A percentile compares a stretch with the other conserved stretches of the same genome.
These are phyloP conservation scores for Silurus glanis DNA, from an alignment of 2,113 vertebrate genomes.

Conservation along the genomic window DNA sequence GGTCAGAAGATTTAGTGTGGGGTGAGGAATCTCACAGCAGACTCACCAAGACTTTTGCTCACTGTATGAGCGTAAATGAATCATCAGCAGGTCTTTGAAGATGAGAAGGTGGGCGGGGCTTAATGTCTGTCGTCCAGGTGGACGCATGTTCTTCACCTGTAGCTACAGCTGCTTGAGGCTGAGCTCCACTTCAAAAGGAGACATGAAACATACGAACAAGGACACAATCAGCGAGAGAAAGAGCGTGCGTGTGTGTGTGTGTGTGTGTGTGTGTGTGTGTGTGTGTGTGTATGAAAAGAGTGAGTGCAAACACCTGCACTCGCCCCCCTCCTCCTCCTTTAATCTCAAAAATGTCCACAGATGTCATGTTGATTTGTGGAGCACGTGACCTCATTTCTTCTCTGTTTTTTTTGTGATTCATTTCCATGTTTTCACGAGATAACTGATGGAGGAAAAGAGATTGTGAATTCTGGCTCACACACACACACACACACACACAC, in stretches of 20 bases:
- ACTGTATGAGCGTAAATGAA: not conserved
- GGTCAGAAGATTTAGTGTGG: not conserved
- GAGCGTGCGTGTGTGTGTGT: not conserved
- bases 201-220: not conserved
- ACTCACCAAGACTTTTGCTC: not conserved
- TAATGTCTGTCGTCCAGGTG: not conserved
- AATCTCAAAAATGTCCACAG: slow-evolving; percentile 21
- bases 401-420: not conserved
- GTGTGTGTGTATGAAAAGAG: not conserved
- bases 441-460: not conserved
- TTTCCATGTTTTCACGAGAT: not conserved
- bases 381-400: not conserved
- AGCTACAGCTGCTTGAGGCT: slow-evolving; percentile 22
- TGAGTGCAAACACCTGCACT: slow-evolving; percentile 21
- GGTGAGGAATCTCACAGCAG: not conserved
- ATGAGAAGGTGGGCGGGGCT: not conserved
- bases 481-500: not conserved
- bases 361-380: slow-evolving; percentile 11
- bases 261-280: not conserved
- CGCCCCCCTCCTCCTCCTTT: not conserved
- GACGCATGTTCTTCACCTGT: slow-evolving; percentile 10
- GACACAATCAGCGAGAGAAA: not conserved
- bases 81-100: not conserved
- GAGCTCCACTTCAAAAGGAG: not conserved
- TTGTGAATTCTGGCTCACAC: not conserved